phyloP scores from a whole-genome alignment of 1,140 invertebrate genomes.

The Aphelinus certus region DNA sequence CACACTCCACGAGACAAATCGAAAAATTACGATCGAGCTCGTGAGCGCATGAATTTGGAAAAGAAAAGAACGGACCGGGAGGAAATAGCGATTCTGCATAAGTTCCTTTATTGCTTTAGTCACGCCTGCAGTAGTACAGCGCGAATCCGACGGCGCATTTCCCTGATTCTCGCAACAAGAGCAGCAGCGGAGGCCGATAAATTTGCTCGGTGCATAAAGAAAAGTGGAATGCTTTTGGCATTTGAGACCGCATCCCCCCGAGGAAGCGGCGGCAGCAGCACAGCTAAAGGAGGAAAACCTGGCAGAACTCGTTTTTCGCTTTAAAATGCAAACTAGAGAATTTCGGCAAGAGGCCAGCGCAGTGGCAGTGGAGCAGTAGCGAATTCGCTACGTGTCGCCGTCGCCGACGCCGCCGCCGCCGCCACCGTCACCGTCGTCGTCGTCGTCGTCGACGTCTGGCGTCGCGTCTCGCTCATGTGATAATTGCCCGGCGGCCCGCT shows the following conservation, averaged over 20 bases:
- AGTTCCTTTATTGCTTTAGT: no score
- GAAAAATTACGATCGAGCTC: no score
- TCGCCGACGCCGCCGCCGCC: no score
- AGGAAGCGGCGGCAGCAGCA: neutral
- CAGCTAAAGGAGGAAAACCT: slow-evolving; percentile 11
- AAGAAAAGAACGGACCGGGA: no score
- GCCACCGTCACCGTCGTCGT: no score
- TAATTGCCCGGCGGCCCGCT: neutral
- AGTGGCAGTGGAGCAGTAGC: no score
- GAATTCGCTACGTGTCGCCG: no score
- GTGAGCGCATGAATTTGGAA: no score
- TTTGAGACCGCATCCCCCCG: slow-evolving; percentile 2
- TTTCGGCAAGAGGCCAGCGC: slow-evolving; percentile 29
- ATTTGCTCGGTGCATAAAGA: neutral
- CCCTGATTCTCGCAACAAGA: slow-evolving; percentile 2
- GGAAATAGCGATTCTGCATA: no score
- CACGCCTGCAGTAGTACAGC: no score
- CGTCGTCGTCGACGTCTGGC: neutral
- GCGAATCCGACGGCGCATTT: neutral
- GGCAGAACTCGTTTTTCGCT: slow-evolving; percentile 16
- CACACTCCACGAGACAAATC: no score
- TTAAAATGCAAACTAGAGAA: slow-evolving; percentile 31
- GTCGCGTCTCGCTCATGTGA: neutral
- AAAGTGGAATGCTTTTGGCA: neutral
- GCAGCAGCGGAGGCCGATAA: neutral